Evolutionary conservation across 2,888 invertebrate species (phyloP), one percentile per base, ranked within the genome.

Genomic region (Tridacna crocea): DNA sequence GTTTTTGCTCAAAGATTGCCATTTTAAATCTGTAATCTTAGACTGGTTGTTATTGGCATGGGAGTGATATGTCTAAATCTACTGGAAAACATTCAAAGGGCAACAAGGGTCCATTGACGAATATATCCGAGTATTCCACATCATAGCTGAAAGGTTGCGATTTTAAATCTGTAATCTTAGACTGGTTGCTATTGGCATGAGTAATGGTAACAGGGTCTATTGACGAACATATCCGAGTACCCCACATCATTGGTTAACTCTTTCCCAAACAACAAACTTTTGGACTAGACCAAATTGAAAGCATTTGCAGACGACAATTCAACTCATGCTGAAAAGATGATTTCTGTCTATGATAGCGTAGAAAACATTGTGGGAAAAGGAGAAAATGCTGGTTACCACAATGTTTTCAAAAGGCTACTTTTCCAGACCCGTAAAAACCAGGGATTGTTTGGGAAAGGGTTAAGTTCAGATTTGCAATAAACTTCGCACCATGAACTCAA

Each of bases 241-340:
- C 93, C 36, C 93, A 93, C 75, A 89, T 94, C 51, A 87, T 93
- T 58, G 92, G 92, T 47, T n/a, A n/a, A n/a, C n/a, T n/a, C n/a
- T n/a, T n/a, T n/a, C n/a, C n/a, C n/a, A n/a, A n/a, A n/a, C n/a
- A n/a, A n/a, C n/a, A n/a, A n/a, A n/a, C n/a, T n/a, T n/a, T n/a
- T n/a, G n/a, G n/a, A n/a, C n/a, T n/a, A n/a, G n/a, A n/a, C n/a
- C n/a, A n/a, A n/a, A n/a, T n/a, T n/a, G n/a, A n/a, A n/a, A n/a
- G n/a, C n/a, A n/a, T n/a, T n/a, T n/a, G n/a, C n/a, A n/a, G n/a
- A n/a, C n/a, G n/a, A n/a, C n/a, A n/a, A n/a, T n/a, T n/a, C n/a
- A n/a, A n/a, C n/a, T n/a, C n/a, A n/a, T n/a, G n/a, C n/a, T n/a
- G n/a, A n/a, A n/a, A n/a, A n/a, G n/a, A n/a, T n/a, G n/a, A n/a